Evolutionary conservation across 2,797 vertebrate genomes (phyloP).

Genomic region (Echiichthys vipera): DNA sequence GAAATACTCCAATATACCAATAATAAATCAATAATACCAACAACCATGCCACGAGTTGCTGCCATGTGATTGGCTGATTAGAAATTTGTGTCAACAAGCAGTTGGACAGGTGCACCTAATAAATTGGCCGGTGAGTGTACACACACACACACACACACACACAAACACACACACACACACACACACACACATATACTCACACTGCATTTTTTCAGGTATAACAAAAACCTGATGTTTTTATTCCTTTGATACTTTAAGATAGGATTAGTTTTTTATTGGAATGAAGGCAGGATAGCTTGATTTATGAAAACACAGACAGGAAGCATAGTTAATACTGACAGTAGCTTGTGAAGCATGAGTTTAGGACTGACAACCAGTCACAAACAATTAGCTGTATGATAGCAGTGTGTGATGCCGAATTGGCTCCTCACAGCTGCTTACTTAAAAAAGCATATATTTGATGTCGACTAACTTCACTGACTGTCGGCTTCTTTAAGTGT

Average conservation of each 20-base stretch:
- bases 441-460: conserved; percentile 38
- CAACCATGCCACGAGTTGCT: too few species aligned
- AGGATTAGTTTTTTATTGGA: not conserved
- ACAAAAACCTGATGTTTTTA: not conserved
- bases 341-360: conserved; percentile 16
- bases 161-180: not conserved
- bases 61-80: too few species aligned
- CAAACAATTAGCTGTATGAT: conserved; percentile 40
- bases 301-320: conserved; percentile 12
- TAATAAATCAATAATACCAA: too few species aligned
- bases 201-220: not conserved
- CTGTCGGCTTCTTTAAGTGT: too few species aligned
- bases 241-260: conserved; percentile 7
- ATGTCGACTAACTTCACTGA: conserved; percentile 27
- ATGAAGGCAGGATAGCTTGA: not conserved
- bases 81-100: too few species aligned
- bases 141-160: not conserved
- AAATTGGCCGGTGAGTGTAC: too few species aligned
- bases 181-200: not conserved
- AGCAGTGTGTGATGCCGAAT: conserved; percentile 24
- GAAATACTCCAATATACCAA: too few species aligned
- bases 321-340: conserved; percentile 30
- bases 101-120: too few species aligned
- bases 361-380: conserved; percentile 42
- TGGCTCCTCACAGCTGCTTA: conserved; percentile 52